Evolutionary conservation across 2,888 invertebrate genomes (phyloP), one percentile per base, ranked within the genome.

Genomic region (Chrysotoxum bicinctum): DNA sequence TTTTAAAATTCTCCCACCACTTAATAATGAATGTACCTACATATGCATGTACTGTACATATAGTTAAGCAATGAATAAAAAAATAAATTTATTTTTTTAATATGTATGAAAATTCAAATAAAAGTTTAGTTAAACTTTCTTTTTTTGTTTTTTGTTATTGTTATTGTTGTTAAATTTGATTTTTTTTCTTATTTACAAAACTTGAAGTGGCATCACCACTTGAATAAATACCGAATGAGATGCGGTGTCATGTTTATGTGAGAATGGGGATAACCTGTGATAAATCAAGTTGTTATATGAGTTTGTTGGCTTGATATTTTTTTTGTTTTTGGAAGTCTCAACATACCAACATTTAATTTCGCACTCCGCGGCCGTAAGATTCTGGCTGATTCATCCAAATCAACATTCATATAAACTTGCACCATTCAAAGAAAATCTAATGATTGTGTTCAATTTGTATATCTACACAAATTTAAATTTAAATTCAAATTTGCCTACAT

Each of bases 1-100:
- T 84, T 66, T 68, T 10, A 58, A 75, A 75, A 84, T 79, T 84
- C n/a, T n/a, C 83, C 70, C 83, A 84, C 64, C 50, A 74, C 56
- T 83, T 79, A 64, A 62, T 66, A 70, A 14, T 21, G 64, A 75
- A 75, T 83, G 19, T 4, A n/a, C n/a, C n/a, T n/a, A n/a, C n/a
- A n/a, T n/a, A n/a, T n/a, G n/a, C n/a, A n/a, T n/a, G n/a, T n/a
- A n/a, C n/a, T n/a, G n/a, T n/a, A 10, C 16, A n/a, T 52, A 69
- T 78, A 69, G 70, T 75, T 43, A 79, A 79, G 66, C 52, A 70
- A 37, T 32, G 26, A 37, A 60, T 54, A 76, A 48, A 70, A 26
- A 56, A 43, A 60, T 26, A 26, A 66, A 73, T 1, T 56, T 35
- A 35, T 56, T 56, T 82, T 3, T 30, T 30, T 43, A 30, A 30